Evolutionary conservation across 1,140 invertebrate genomes (phyloP).

Genomic region (Eumeta japonica): DNA sequence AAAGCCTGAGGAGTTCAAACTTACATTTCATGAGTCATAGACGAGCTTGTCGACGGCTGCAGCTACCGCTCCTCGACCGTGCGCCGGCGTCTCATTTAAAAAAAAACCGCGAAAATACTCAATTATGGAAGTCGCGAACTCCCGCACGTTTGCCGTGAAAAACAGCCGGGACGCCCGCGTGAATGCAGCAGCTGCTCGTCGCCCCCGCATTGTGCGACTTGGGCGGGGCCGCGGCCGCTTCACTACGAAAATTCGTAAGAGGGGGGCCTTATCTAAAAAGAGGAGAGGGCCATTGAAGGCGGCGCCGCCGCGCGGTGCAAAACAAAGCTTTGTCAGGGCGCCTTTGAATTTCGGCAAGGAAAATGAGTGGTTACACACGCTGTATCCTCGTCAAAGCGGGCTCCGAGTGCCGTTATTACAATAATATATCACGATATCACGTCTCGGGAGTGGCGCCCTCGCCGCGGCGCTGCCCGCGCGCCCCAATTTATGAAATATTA

Average conservation of each 20-base stretch:
- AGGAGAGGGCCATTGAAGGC: conserved; percentile 44
- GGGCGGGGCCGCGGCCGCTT: not conserved
- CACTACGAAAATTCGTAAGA: conserved; percentile 40
- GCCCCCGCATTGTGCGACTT: not conserved
- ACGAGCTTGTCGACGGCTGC: too few relatives aligned
- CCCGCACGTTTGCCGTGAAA: too few relatives aligned
- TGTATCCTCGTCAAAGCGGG: conserved; percentile 35
- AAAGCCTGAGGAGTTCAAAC: too few relatives aligned
- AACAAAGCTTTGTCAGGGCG: conserved; percentile 51
- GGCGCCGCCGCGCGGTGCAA: conserved; percentile 38
- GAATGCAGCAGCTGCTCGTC: not conserved
- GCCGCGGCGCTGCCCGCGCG: conserved; percentile 7
- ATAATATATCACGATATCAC: conserved; percentile 39
- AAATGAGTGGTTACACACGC: conserved; percentile 49
- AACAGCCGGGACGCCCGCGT: too few relatives aligned
- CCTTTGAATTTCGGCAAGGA: conserved; percentile 52
- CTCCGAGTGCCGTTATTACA: conserved; percentile 43
- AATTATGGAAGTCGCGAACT: too few relatives aligned
- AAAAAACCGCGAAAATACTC: too few relatives aligned
- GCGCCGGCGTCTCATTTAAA: too few relatives aligned
- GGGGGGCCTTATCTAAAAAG: conserved; percentile 53
- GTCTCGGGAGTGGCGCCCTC: conserved; percentile 22
- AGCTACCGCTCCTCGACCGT: too few relatives aligned
- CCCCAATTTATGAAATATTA: conserved; percentile 12
- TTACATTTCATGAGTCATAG: too few relatives aligned